Conservation (phyloP, 2,797 vertebrate species). For the Gadopsis bispinosus region DNA sequence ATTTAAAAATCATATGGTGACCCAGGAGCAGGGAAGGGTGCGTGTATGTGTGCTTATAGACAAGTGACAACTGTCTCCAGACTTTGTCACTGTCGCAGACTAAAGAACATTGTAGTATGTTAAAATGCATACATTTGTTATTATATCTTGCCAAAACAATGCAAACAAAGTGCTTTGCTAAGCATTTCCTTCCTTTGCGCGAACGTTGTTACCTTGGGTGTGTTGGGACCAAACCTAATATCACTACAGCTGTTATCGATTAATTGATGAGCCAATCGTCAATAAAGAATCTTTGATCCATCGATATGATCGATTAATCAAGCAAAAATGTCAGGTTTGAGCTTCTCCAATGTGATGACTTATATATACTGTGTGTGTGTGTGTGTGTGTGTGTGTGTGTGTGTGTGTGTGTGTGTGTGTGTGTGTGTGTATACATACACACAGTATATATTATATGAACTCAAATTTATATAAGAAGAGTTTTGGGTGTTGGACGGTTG, state of each 20-base stretch:
- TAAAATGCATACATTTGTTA: not conserved
- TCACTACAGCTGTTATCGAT: not conserved
- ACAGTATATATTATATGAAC: no score
- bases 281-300: not conserved
- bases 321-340: not conserved
- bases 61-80: not conserved
- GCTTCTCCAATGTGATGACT: not conserved
- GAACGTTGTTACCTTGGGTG: not conserved
- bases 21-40: not conserved
- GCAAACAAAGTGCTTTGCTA: not conserved
- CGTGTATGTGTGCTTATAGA: not conserved
- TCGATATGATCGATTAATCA: not conserved
- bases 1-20: constrained; percentile 21
- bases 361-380: no score
- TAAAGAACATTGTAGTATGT: not conserved
- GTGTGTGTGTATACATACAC: no score
- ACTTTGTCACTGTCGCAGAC: not conserved
- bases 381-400: no score
- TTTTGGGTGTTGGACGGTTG: not conserved
- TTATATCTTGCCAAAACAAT: not conserved
- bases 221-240: not conserved
- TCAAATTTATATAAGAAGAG: not conserved
- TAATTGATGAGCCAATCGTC: not conserved
- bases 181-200: not conserved
- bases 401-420: no score